Evolutionary conservation across 1,140 invertebrate species (phyloP), one percentile per base, ranked within the genome.

Genomic region (Drosophila takahashii): DNA sequence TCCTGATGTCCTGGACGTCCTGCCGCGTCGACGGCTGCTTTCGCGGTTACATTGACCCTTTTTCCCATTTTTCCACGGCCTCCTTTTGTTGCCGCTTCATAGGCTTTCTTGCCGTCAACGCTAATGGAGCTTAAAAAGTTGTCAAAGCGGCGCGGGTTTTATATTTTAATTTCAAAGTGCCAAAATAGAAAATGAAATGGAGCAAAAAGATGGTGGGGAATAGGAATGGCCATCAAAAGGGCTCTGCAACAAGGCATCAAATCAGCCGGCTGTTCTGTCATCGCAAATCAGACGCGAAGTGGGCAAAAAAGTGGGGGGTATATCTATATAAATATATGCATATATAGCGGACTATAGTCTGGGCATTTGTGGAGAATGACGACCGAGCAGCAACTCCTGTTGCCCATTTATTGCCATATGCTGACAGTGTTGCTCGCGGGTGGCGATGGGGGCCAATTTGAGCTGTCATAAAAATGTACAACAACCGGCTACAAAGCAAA

Each of bases 71-170:
- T 81, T 75, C 39, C 64, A 59, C 73, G 53, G 70, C 51, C 64
- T 32, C 64, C 50, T 75, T 71, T 71, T 48, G 54, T 79, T 79
- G 69, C 69, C 57, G 69, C 76, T 79, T 48, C 53, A 71, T 86
- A 71, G 80, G 70, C 69, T 87, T 83, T 76, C 75, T 89, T 87
- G 37, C 66, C 83, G 84, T 79, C 83, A 89, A 89, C 83, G 65
- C 83, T 87, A 87, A 87, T 87, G 83, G 83, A 87, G 83, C 83
- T 87, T 87, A 87, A 87, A 87, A 87, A 87, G 83, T 89, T 87
- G 83, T 83, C 83, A 86, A 86, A 86, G 81, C 81, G 79, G 61
- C 74, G 81, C 83, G 79, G 84, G 83, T 79, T 83, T 86, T 86
- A 77, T 87, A 89, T 87, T 87, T 87, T 87, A 87, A 87, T 87